Percentiles rank a stretch among this genome's conserved stretches.
Conservation (phyloP, 2,113 vertebrate species). For the Gallinago jamesoni region DNA sequence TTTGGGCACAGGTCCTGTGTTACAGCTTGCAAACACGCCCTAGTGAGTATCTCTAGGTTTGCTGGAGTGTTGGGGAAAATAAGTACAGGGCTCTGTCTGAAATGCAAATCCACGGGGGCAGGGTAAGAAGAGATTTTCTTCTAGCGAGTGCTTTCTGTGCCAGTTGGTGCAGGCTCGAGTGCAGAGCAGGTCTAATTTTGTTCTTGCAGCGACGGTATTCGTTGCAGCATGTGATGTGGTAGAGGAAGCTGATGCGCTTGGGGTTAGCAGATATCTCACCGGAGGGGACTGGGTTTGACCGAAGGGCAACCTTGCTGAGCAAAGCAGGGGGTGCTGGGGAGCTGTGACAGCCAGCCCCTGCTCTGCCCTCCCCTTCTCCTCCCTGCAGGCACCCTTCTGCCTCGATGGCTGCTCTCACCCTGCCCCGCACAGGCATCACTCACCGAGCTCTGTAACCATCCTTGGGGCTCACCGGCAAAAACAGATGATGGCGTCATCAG, state of each 20-base stretch:
- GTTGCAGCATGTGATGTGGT: background rate
- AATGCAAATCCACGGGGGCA: background rate
- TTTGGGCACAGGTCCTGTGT: background rate
- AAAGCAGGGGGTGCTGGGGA: background rate
- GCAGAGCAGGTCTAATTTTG: background rate
- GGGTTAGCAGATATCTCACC: background rate
- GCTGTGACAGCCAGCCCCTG: background rate
- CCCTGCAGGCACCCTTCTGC: background rate
- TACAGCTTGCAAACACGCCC: background rate
- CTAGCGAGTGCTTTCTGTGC: background rate
- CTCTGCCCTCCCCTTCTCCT: background rate
- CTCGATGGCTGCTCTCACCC: background rate
- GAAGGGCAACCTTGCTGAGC: background rate
- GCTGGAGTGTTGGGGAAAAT: background rate
- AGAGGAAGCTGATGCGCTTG: background rate
- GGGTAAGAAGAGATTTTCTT: background rate
- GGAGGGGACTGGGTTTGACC: background rate
- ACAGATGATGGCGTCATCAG: background rate
- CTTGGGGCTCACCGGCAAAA: background rate
- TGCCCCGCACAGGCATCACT: background rate
- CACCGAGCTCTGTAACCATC: background rate
- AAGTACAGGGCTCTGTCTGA: background rate
- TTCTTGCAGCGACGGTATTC: background rate
- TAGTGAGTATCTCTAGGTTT: background rate
- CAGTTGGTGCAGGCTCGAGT: background rate